Percentiles rank a stretch among this genome's conserved stretches.
Evolutionary conservation across 2,113 vertebrate genomes (phyloP).

Genomic region (Notarius lentiginosus): DNA sequence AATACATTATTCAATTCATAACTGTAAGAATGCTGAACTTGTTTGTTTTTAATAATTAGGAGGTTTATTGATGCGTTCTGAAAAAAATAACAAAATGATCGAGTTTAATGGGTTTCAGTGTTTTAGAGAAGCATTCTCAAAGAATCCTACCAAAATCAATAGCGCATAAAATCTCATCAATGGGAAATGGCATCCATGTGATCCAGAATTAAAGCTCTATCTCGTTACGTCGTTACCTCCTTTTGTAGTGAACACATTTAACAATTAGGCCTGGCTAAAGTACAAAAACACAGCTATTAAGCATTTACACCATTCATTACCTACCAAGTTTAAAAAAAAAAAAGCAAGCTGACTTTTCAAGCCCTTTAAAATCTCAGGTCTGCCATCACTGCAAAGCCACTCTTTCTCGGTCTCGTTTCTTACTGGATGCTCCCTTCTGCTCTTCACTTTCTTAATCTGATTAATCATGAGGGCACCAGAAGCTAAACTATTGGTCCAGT

Average conservation of each 20-base stretch:
- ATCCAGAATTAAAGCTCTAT: neutral
- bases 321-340: neutral
- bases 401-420: neutral
- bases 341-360: neutral
- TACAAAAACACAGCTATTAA: neutral
- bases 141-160: neutral
- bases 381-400: neutral
- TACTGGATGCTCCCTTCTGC: neutral
- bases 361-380: neutral
- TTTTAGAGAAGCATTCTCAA: neutral
- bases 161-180: neutral
- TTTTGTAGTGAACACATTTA: conserved; percentile 3
- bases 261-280: neutral
- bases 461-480: neutral
- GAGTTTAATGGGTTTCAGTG: neutral
- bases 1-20: no score
- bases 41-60: neutral
- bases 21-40: neutral
- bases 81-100: neutral
- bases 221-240: neutral
- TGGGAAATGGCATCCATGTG: neutral
- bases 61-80: neutral
- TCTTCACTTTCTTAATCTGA: neutral
- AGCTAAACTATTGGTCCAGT: neutral
- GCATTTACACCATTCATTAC: neutral